phyloP scores from a whole-genome alignment of 2,888 invertebrate species.

The Parasteatoda lunata region DNA sequence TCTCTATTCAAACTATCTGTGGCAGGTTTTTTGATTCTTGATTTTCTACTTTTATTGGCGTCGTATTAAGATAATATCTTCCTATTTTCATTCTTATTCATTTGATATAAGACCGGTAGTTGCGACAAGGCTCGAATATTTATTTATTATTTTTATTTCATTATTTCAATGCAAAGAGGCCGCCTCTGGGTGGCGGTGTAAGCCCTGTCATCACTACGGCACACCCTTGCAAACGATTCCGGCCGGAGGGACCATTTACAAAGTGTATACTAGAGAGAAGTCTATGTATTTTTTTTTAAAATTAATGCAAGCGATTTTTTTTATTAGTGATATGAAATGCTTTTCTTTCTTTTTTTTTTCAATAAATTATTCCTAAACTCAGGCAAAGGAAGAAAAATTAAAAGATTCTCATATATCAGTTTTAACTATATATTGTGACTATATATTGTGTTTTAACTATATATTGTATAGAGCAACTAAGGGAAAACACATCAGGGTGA shows the following conservation, averaged over 20 bases:
- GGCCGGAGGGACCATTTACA: neutral
- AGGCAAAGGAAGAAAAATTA: too few relatives aligned
- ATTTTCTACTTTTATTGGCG: neutral
- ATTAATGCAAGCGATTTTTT: too few relatives aligned
- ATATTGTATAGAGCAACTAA: too few relatives aligned
- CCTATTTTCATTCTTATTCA: neutral
- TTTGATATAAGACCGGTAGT: constrained; percentile 43
- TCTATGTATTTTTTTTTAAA: too few relatives aligned
- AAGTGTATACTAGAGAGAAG: neutral
- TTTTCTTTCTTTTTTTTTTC: too few relatives aligned
- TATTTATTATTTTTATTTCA: constrained; percentile 23
- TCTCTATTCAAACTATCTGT: constrained; percentile 3
- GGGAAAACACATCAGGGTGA: too few relatives aligned
- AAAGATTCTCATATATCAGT: too few relatives aligned
- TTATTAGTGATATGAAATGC: too few relatives aligned
- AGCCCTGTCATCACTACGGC: constrained; percentile 22
- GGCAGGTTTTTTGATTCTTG: neutral
- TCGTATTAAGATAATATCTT: constrained; percentile 36
- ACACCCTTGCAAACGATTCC: constrained; percentile 40
- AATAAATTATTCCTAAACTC: too few relatives aligned
- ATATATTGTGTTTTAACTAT: too few relatives aligned
- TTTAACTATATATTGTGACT: too few relatives aligned
- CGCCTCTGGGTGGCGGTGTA: constrained; percentile 31
- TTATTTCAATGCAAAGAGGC: constrained; percentile 28
- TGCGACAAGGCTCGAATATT: constrained; percentile 24